These are phyloP conservation scores for Acanthosepion esculentum DNA, from an alignment of 2,888 invertebrate genomes.

Conservation along the genomic window DNA sequence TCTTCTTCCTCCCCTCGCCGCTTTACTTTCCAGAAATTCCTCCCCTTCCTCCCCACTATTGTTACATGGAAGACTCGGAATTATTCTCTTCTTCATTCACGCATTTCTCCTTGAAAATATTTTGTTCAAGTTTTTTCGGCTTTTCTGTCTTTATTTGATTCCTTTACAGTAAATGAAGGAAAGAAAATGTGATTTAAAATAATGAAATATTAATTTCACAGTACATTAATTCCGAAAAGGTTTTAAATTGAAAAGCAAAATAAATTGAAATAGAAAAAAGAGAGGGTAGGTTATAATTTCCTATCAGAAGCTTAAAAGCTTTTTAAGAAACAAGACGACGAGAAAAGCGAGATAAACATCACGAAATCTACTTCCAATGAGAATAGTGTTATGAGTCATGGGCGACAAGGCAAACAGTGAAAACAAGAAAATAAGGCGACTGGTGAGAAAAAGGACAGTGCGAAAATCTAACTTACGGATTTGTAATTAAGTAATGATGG, in stretches of 20 bases:
- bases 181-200: no score
- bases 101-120: no score
- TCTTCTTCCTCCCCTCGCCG: no score
- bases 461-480: background rate
- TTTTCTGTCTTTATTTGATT: no score
- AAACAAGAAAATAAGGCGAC: background rate
- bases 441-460: background rate
- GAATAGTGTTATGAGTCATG: background rate
- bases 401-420: background rate
- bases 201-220: constrained; percentile 2
- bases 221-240: background rate
- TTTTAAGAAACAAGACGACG: background rate
- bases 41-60: no score
- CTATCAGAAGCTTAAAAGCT: background rate
- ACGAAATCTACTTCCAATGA: background rate
- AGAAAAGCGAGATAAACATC: background rate
- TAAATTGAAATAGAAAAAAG: background rate
- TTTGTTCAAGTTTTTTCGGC: no score
- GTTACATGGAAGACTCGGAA: no score
- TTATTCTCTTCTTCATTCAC: no score
- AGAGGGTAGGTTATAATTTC: background rate
- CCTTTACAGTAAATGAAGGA: no score
- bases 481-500: background rate
- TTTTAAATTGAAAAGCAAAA: background rate
- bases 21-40: no score